Conservation (phyloP, 2,797 vertebrate genomes). For the Enteromius treurensis region DNA sequence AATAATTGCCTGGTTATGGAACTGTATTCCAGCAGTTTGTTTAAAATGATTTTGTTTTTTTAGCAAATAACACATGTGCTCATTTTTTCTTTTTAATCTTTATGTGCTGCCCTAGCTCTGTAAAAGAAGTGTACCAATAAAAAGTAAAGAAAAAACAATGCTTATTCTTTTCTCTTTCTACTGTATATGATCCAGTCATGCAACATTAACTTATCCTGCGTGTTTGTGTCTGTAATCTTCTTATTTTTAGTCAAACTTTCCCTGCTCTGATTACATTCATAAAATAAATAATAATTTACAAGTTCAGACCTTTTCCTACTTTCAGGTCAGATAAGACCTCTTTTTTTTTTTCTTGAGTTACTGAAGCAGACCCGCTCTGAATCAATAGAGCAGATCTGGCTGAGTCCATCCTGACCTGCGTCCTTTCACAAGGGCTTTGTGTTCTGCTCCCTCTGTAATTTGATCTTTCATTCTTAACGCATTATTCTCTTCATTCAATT, state of each 20-base stretch:
- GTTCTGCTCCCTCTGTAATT: neutral
- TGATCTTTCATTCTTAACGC: neutral
- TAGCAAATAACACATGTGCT: neutral
- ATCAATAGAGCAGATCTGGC: conserved; percentile 21
- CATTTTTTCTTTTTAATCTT: conserved; percentile 12
- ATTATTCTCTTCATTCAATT: neutral
- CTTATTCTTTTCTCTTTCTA: neutral
- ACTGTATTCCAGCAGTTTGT: neutral
- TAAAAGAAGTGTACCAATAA: conserved; percentile 32
- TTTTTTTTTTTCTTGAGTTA: neutral
- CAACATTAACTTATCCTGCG: too few relatives aligned
- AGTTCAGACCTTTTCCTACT: neutral
- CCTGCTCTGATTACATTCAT: neutral
- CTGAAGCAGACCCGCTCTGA: neutral
- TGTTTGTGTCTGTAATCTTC: neutral
- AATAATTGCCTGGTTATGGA: conserved; percentile 72
- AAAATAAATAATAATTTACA: neutral
- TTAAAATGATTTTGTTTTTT: neutral
- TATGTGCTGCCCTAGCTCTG: neutral
- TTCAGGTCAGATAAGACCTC: neutral
- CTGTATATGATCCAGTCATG: neutral
- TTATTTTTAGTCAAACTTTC: neutral
- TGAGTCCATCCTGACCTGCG: neutral
- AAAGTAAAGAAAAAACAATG: neutral
- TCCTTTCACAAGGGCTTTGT: conserved; percentile 3